Evolutionary conservation across 2,797 vertebrate genomes (phyloP), one percentile per base, ranked within the genome.

Genomic region (Erpetoichthys calabaricus): DNA sequence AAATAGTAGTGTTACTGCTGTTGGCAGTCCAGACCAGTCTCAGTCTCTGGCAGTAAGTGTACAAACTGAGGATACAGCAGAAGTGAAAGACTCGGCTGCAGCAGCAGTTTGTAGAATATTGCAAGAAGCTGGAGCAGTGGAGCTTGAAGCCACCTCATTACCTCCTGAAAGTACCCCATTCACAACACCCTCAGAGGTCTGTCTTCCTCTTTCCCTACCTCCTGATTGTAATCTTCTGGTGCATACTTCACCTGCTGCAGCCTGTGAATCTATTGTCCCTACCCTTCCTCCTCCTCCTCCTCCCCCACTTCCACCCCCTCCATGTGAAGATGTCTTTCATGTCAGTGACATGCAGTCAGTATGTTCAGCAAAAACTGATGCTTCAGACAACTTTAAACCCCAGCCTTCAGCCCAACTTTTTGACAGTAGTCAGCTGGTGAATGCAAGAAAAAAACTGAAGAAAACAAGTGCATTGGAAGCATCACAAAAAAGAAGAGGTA

Each of bases 401-500:
- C 73, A 81, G 0, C 89, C 93, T 4, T 81, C 87, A 5, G 85
- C 88, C 1, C 89, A 91, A 6, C 89, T 93, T 66, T 96, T 98
- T 1, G 94, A 98, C 68, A 97, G 93, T 80, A 96, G 84, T 67
- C 92, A 98, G 75, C 79, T 98, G 70, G 76, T 89, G 68, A 95
- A 85, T 47, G 95, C 95, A 55, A 86, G 93, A 73, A 97, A 89
- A 74, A 94, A 92, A 74, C 87, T 98, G 70, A 90, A 83, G 75
- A 98, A 97, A 78, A 97, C 91, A 0, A 71, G 89, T 2, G 86
- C 87, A 9, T 66, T 90, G 62, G 92, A 95, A 67, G 86, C 86
- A 3, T 78, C 91, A 6, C 91, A 91, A 64, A 91, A 87, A 76
- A 91, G 89, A 63, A 88, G 88, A 88, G 92, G 94, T 93, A 77